A percentile compares a stretch with the other conserved stretches of the same genome.
Evolutionary conservation across 2,113 vertebrate genomes (phyloP).

Genomic region (Pedetes capensis): DNA sequence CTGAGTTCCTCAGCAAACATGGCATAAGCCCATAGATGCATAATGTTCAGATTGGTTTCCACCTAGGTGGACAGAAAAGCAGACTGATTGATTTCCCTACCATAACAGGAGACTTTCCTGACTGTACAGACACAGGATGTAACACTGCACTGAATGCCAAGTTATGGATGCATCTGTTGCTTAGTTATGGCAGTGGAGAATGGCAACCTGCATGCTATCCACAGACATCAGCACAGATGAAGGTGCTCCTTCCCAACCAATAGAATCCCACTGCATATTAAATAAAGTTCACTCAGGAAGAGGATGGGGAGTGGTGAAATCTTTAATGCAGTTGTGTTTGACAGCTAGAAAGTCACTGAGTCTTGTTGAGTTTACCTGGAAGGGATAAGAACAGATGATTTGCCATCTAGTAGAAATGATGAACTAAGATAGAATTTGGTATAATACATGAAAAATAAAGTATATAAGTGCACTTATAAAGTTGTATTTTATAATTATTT

Average conservation of each 20-base stretch:
- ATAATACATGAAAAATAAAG: not conserved
- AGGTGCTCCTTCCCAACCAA: not conserved
- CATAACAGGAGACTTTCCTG: not conserved
- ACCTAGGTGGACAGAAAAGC: accelerated
- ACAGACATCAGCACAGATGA: not conserved
- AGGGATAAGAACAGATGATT: not conserved
- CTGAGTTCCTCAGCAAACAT: not conserved
- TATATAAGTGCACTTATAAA: not conserved
- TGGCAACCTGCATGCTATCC: not conserved
- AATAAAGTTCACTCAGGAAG: not conserved
- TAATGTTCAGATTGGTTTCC: accelerated
- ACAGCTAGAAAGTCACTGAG: not conserved
- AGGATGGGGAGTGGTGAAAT: not conserved
- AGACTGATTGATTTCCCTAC: not conserved
- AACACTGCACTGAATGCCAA: not conserved
- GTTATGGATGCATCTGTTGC: not conserved
- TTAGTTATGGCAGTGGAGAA: not conserved
- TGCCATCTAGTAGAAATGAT: not conserved
- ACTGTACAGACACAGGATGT: not conserved
- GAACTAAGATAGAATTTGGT: not conserved
- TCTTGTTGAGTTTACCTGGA: not conserved
- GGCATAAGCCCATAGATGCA: too few species aligned
- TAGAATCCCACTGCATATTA: accelerated
- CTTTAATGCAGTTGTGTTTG: not conserved
- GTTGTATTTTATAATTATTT: not conserved